These are phyloP conservation scores for Bilobella aurantiaca DNA, from an alignment of 1,140 invertebrate genomes.

Conservation along the genomic window DNA sequence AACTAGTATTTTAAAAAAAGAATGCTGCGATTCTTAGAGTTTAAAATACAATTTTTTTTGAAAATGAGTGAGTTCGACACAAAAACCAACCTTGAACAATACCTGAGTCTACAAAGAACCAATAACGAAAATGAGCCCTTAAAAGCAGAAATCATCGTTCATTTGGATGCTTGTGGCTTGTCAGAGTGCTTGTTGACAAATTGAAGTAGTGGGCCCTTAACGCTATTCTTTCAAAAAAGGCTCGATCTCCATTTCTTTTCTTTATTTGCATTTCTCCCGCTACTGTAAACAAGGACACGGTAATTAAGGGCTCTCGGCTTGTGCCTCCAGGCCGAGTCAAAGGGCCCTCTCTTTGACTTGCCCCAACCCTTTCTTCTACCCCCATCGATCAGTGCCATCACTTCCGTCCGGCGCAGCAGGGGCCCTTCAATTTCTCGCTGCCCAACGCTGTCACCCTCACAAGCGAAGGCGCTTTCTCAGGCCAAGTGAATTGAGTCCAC, in stretches of 20 bases:
- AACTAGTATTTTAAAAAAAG: neutral
- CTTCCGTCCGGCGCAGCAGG: neutral
- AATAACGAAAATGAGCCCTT: neutral
- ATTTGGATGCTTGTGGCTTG: too few species aligned
- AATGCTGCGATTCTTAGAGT: neutral
- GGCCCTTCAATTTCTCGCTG: neutral
- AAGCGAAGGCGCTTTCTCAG: too few species aligned
- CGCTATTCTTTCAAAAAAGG: neutral
- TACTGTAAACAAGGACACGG: conserved; percentile 1
- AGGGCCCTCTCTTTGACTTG: too few species aligned
- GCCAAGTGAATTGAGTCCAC: too few species aligned
- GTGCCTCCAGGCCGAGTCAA: too few species aligned
- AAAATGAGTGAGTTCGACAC: too few species aligned
- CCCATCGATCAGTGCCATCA: neutral
- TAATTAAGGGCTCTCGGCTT: too few species aligned
- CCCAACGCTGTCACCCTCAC: neutral
- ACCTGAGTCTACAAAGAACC: too few species aligned
- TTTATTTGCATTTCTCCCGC: neutral
- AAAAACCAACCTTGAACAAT: neutral
- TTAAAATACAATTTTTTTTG: too few species aligned
- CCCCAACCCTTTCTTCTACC: neutral
- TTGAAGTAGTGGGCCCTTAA: neutral
- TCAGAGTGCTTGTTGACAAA: neutral
- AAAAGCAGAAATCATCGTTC: too few species aligned
- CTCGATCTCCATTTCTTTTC: too few species aligned